phyloP scores from a whole-genome alignment of 2,113 vertebrate genomes.

The Raja brachyura region DNA sequence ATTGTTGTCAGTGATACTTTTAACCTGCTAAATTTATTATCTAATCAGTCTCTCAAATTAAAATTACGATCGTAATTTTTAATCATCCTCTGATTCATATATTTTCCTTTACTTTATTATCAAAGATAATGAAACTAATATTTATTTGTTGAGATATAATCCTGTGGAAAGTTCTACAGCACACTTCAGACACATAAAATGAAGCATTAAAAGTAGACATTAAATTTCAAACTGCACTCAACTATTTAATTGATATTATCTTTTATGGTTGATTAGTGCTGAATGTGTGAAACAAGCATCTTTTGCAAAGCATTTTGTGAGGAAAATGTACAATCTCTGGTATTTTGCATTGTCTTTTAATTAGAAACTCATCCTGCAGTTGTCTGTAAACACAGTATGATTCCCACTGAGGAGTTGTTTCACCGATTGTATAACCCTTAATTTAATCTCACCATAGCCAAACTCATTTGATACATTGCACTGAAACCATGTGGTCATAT shows the following conservation, averaged over 20 bases:
- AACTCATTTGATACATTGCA: background rate
- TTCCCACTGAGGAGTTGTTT: background rate
- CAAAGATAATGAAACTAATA: background rate
- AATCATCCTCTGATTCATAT: background rate
- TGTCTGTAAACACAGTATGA: background rate
- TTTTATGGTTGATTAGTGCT: conserved; percentile 2
- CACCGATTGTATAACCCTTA: background rate
- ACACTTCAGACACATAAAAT: conserved; percentile 15
- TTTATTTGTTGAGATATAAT: conserved; percentile 15
- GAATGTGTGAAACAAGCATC: background rate
- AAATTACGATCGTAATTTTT: conserved; percentile 13
- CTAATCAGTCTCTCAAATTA: background rate
- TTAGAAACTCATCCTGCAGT: background rate
- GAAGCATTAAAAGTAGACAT: conserved; percentile 18
- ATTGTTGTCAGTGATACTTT: background rate
- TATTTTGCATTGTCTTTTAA: conserved; percentile 21
- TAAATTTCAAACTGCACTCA: conserved; percentile 33
- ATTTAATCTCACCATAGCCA: background rate
- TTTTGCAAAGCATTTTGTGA: background rate
- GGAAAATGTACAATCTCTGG: background rate
- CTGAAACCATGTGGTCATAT: background rate
- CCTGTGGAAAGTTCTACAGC: conserved; percentile 4
- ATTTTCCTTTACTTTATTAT: conserved; percentile 25
- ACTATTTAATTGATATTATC: conserved; percentile 26
- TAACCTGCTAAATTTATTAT: conserved; percentile 1